These are phyloP conservation scores for Archilochus colubris DNA, from an alignment of 2,113 vertebrate genomes.

Conservation along the genomic window DNA sequence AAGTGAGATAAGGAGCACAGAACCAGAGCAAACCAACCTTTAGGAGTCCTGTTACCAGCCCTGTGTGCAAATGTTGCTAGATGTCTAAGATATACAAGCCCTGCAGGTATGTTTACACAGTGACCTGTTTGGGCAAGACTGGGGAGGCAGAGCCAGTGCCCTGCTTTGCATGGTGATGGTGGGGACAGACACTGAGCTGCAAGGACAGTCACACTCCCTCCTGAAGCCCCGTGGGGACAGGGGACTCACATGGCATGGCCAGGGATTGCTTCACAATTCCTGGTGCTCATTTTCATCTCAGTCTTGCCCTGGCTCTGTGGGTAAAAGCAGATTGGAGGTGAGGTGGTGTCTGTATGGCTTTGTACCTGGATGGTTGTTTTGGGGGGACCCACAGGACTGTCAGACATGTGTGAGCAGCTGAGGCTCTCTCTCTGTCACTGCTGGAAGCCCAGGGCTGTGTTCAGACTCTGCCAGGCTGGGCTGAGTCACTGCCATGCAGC, in stretches of 20 bases:
- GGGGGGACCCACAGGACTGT: neutral
- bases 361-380: neutral
- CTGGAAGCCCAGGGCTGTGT: constrained; percentile 29
- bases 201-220: neutral
- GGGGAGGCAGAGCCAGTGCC: fast-evolving
- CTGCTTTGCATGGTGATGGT: neutral
- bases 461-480: constrained; percentile 41
- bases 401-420: neutral
- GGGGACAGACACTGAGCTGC: neutral
- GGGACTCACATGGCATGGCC: neutral
- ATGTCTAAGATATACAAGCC: neutral
- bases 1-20: neutral
- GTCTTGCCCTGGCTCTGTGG: neutral
- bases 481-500: constrained; percentile 67
- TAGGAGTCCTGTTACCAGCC: neutral
- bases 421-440: neutral
- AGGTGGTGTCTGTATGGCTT: neutral
- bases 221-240: neutral
- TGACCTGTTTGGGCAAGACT: neutral
- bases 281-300: neutral
- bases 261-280: neutral
- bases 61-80: neutral
- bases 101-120: constrained; percentile 34
- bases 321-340: neutral
- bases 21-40: neutral